Base-by-base conservation (phyloP, 2,888 invertebrate species). In the Apotomis betuletana region DNA sequence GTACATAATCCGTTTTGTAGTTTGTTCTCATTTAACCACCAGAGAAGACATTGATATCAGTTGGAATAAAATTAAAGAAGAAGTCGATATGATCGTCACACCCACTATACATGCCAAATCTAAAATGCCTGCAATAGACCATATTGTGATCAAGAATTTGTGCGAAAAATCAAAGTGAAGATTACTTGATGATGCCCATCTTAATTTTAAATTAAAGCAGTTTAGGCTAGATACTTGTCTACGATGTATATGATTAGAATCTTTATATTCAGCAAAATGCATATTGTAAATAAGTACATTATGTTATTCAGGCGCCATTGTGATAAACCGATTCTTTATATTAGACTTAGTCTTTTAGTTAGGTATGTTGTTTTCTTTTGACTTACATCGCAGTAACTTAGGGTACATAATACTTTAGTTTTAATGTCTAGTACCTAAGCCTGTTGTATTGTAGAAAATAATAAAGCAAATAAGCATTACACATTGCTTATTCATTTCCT, bases 1-100 rank as follows among this genome's bases (percentile, higher is more conserved):
- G 70, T 95, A 95, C 80, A 95, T 98, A 59, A 94, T 98, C 46
- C 94, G 99, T 59, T 97, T 98, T 83, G 97, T 96, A 0, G 92
- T 98, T 0, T 97, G 98, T 84, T 97, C 97, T 61, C 94, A 96
- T 69, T 88, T 95, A 52, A 96, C 96, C 0, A 94, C 94, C 67
- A 94, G 94, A 41, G 91, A 94, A 36, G 98, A 99, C 83, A 93
- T 98, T 38, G 94, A 95, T 9, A 96, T 94, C 81, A 96, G 97
- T 44, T 95, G 95, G 92, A 92, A 92, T 61, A 96, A 96, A 85
- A 96, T 97, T 67, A 90, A 90, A 78, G 89, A 94, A 55, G 95
- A 95, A 78, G 88, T 95, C 0, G 89, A 94, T 75, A 65, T 84
- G 4, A 77, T 90, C 55, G 84, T 77, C 69, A 67, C 82, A 9